Conservation (phyloP, 64 coral and sea anemone genomes). For the Montipora capricornis region DNA sequence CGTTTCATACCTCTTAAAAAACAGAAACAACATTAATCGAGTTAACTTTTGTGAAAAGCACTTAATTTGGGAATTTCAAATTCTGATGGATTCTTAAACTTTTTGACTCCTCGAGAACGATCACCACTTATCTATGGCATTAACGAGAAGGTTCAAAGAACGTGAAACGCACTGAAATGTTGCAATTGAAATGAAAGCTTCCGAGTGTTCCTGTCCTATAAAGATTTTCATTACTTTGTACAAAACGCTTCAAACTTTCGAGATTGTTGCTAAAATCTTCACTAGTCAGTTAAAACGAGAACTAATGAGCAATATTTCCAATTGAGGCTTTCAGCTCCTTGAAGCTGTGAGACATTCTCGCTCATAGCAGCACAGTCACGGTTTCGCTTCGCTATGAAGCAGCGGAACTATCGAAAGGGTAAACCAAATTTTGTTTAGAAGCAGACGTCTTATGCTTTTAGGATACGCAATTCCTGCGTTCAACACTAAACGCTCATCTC, state of each 20-base stretch:
- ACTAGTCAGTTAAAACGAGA: too few relatives aligned
- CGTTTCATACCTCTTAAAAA: conserved; percentile 12
- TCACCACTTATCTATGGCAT: neutral
- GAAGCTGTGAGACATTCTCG: neutral
- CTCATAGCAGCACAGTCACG: too few relatives aligned
- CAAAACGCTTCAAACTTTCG: too few relatives aligned
- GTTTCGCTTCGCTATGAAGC: too few relatives aligned
- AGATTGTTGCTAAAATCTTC: too few relatives aligned
- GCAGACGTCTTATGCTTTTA: too few relatives aligned
- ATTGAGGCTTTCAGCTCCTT: neutral
- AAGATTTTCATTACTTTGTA: too few relatives aligned
- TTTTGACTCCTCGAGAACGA: neutral
- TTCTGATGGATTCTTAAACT: neutral
- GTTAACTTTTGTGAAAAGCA: conserved; percentile 27
- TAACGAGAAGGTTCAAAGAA: neutral
- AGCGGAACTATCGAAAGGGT: too few relatives aligned
- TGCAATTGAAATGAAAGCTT: neutral
- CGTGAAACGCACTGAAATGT: neutral
- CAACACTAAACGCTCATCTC: too few relatives aligned
- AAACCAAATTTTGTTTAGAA: too few relatives aligned
- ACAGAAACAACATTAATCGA: neutral
- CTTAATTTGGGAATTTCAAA: neutral
- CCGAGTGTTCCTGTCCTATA: too few relatives aligned
- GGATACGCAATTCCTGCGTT: too few relatives aligned
- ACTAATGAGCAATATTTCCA: neutral